A percentile compares a stretch with the other conserved stretches of the same genome.
These are phyloP conservation scores for Limenitis camilla DNA, from an alignment of 2,888 invertebrate genomes.

Conservation along the genomic window DNA sequence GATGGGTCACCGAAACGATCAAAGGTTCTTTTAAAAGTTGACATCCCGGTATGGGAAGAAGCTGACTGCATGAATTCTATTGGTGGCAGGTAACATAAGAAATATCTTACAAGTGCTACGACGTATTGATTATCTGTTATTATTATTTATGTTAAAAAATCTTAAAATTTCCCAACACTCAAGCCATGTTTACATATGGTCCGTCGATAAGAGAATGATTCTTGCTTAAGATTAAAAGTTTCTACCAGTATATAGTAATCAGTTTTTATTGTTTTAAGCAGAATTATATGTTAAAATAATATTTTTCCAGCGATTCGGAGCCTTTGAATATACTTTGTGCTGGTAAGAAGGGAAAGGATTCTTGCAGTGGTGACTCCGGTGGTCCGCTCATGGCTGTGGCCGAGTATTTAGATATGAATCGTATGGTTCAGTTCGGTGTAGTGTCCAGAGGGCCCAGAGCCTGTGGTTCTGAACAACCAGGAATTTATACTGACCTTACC, in stretches of 20 bases:
- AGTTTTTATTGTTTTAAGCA: too few species aligned
- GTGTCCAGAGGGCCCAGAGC: constrained; percentile 31
- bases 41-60: constrained; percentile 9
- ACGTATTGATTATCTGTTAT: too few species aligned
- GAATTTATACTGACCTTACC: constrained; percentile 55
- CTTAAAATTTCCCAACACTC: too few species aligned
- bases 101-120: too few species aligned
- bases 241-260: too few species aligned
- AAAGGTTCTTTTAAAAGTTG: constrained; percentile 15
- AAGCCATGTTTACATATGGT: too few species aligned
- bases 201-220: too few species aligned
- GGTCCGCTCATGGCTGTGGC: constrained; percentile 71
- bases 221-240: too few species aligned
- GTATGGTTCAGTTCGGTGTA: constrained; percentile 36
- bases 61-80: constrained; percentile 8
- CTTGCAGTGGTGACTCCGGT: constrained; percentile 80
- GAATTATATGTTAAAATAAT: too few species aligned
- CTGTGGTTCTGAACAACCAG: constrained; percentile 48
- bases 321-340: constrained; percentile 36
- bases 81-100: too few species aligned
- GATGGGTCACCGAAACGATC: constrained; percentile 8
- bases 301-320: too few species aligned
- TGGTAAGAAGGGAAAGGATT: constrained; percentile 67
- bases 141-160: too few species aligned
- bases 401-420: constrained; percentile 2